Evolutionary conservation across 2,797 vertebrate species (phyloP).

Genomic region (Gambelia wislizenii): DNA sequence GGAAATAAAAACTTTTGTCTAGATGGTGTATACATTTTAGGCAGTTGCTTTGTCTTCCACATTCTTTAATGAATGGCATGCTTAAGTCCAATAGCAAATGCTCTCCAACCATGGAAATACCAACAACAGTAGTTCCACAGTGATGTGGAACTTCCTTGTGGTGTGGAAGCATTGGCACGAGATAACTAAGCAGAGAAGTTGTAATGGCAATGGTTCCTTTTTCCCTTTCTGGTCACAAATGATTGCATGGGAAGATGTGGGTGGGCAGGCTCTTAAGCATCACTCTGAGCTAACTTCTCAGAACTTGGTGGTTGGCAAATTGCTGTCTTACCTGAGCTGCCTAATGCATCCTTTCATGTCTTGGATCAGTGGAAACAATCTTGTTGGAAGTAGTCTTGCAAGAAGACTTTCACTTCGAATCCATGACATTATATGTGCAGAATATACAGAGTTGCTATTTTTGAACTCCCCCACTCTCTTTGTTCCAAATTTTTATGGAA

Average conservation of each 20-base stretch:
- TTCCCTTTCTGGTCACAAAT: neutral
- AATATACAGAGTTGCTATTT: constrained; percentile 33
- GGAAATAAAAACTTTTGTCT: too few relatives aligned
- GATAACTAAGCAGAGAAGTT: too few relatives aligned
- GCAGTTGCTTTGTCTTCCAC: too few relatives aligned
- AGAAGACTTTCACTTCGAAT: constrained; percentile 47
- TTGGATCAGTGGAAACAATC: neutral
- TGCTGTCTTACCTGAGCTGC: neutral
- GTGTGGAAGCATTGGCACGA: too few relatives aligned
- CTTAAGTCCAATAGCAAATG: too few relatives aligned
- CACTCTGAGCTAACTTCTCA: neutral
- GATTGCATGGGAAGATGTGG: neutral
- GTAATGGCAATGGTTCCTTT: neutral
- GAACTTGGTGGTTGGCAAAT: neutral
- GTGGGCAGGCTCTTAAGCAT: too few relatives aligned
- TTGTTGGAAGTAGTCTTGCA: neutral
- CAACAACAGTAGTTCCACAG: too few relatives aligned
- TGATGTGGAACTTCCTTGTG: too few relatives aligned
- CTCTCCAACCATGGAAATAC: too few relatives aligned
- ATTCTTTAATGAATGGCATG: too few relatives aligned
- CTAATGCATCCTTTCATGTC: neutral
- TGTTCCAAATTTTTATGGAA: constrained; percentile 58
- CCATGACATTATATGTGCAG: neutral
- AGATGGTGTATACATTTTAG: too few relatives aligned
- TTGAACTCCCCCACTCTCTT: neutral